phyloP scores from a whole-genome alignment of 2,888 invertebrate genomes.

The Oligia latruncula region DNA sequence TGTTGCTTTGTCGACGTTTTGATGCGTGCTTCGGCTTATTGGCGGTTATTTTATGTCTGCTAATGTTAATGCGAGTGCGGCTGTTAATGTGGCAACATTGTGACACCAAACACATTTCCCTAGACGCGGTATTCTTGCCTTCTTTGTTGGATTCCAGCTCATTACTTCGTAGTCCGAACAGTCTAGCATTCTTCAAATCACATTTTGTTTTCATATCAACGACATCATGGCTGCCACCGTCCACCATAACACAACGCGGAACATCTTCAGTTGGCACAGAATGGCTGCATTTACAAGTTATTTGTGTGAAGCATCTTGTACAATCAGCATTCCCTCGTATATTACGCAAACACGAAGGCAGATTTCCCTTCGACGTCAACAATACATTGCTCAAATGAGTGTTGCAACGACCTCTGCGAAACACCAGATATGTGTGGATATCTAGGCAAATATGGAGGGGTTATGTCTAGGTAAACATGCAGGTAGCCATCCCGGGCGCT shows the following conservation, averaged over 20 bases:
- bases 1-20: constrained; percentile 88
- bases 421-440: constrained; percentile 82
- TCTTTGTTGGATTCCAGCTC: constrained; percentile 68
- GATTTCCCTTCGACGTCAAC: constrained; percentile 86
- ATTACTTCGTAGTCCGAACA: constrained; percentile 47
- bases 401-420: constrained; percentile 82
- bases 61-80: constrained; percentile 86
- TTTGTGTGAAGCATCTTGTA: constrained; percentile 79
- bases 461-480: constrained; percentile 83
- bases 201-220: constrained; percentile 59
- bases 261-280: constrained; percentile 44
- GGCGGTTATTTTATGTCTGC: constrained; percentile 89
- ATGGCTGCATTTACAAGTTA: constrained; percentile 74
- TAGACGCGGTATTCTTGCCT: constrained; percentile 54
- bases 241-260: constrained; percentile 27
- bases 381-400: constrained; percentile 84
- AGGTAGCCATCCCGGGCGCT: constrained; percentile 86
- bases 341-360: constrained; percentile 82
- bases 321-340: constrained; percentile 78
- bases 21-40: constrained; percentile 88
- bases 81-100: constrained; percentile 86
- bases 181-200: constrained; percentile 43
- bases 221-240: constrained; percentile 17
- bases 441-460: constrained; percentile 83
- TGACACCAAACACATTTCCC: constrained; percentile 71